Evolutionary conservation across 1,140 invertebrate genomes (phyloP), one percentile per base, ranked within the genome.

Genomic region (Lordiphosa stackelbergi): DNA sequence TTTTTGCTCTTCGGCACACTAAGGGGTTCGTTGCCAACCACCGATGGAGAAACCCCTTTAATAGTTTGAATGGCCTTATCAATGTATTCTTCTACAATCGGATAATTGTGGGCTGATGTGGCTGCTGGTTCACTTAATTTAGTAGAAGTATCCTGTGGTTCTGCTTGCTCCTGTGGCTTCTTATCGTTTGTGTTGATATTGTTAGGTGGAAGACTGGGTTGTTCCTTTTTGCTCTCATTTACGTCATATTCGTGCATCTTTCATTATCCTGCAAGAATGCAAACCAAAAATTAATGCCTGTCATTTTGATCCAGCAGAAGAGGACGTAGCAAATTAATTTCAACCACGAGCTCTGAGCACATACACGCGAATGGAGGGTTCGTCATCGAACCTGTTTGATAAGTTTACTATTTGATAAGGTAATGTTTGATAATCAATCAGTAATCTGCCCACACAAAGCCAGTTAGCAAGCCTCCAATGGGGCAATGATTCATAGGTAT

Each of bases 201-300:
- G 37, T 38, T 75, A 54, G 38, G 53, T 69, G 79, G 85, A 86
- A 86, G 85, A 85, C 85, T 64, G 59, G 43, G 57, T 66, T 59
- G 73, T 72, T 86, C 85, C 73, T 85, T 78, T 65, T 66, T 83
- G 61, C 70, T 69, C 81, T 70, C 66, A 66, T 66, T 73, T 72
- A 73, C 66, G 61, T 77, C 85, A 86, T 86, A 66, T 86, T 81
- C 85, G 85, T 71, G 85, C 85, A 86, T 86, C 74, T 86, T 86
- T 86, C 78, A 86, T 77, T 73, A 85, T 85, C 79, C 85, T 86
- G 69, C 19, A 40, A 41, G 10, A 8, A 43, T n/a, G 5, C 24
- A 41, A 2, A 38, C 37, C 16, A 5, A 38, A 40, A 31, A 11
- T 63, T 45, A 47, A 2, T 16, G 38, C 41, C 11, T 6, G 37